These are phyloP conservation scores for Stichodactyla helianthus DNA, from an alignment of 64 coral and sea anemone genomes.

Conservation along the genomic window DNA sequence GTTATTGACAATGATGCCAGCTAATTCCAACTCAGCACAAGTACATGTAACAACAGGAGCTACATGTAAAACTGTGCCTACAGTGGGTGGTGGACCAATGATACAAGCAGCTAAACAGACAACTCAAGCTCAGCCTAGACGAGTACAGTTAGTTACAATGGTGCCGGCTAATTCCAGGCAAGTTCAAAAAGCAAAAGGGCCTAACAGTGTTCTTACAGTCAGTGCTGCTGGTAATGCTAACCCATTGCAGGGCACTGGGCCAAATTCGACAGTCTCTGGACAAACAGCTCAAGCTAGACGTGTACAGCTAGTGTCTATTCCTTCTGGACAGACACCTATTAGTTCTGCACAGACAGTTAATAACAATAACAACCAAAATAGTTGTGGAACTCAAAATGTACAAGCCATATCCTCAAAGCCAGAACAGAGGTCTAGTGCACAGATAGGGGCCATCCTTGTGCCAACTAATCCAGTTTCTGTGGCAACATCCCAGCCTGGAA, in stretches of 20 bases:
- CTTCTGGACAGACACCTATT: neutral
- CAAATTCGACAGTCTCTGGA: neutral
- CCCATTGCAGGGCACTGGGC: neutral
- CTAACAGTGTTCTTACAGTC: neutral
- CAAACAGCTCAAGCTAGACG: constrained; percentile 35
- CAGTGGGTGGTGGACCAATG: neutral
- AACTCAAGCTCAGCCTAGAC: constrained; percentile 15
- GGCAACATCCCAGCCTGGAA: neutral
- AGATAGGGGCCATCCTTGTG: neutral
- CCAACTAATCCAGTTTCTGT: neutral
- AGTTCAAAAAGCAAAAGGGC: neutral
- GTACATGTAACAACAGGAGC: neutral
- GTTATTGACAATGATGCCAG: neutral
- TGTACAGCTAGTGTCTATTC: constrained; percentile 9
- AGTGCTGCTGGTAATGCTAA: neutral
- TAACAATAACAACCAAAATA: neutral
- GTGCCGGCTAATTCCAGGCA: neutral
- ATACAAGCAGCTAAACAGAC: neutral
- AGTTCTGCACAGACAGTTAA: neutral
- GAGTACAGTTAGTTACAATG: neutral
- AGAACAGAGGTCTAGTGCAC: neutral
- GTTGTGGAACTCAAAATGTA: neutral
- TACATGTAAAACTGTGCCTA: neutral
- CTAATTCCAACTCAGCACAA: neutral
- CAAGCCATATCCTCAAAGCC: neutral